Conservation (phyloP, 1,140 invertebrate genomes). For the Solenopsis invicta region DNA sequence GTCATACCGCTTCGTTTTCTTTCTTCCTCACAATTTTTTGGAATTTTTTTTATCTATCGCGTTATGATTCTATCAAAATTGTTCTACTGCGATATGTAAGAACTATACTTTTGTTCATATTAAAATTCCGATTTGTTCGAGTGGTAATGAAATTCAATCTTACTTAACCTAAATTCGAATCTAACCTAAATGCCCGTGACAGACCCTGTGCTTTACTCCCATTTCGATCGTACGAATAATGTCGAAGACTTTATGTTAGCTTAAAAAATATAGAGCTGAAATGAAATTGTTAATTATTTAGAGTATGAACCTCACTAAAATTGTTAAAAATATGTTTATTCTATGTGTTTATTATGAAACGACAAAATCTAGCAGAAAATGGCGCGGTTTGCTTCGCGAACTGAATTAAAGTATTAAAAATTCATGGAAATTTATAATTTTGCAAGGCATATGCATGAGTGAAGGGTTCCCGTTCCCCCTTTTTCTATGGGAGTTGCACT, state of each 20-base stretch:
- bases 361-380: too few species aligned
- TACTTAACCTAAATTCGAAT: background rate
- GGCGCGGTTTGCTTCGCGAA: too few species aligned
- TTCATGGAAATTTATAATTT: too few species aligned
- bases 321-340: too few species aligned
- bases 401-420: too few species aligned
- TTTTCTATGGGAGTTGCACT: too few species aligned
- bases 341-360: too few species aligned
- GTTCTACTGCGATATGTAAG: background rate
- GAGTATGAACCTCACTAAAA: too few species aligned
- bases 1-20: background rate
- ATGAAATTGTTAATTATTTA: background rate
- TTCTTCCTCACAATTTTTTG: background rate
- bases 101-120: background rate
- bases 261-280: background rate
- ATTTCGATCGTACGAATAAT: background rate
- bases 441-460: too few species aligned
- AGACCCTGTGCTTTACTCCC: background rate
- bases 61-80: background rate
- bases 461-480: too few species aligned
- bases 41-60: background rate
- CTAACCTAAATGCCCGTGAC: constrained; percentile 12
- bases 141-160: background rate
- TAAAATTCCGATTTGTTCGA: background rate
- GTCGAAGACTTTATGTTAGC: background rate